Evolutionary conservation across 1,140 invertebrate species (phyloP).

Genomic region (Elysia chlorotica): DNA sequence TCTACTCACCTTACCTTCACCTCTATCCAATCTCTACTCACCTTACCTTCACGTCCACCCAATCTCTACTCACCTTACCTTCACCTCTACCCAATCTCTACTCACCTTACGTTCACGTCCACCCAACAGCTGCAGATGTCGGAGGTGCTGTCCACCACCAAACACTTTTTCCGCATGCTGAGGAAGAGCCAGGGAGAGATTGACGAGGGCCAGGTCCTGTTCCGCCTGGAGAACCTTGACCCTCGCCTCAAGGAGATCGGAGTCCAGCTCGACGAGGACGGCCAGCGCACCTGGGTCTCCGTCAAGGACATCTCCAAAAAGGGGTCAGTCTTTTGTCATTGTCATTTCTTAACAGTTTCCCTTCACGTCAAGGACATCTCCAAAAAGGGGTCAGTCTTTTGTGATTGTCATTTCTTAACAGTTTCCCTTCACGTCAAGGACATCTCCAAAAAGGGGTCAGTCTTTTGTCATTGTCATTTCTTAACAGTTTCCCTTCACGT

Average conservation of each 20-base stretch:
- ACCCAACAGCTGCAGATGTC: conserved; percentile 88
- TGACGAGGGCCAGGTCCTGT: conserved; percentile 42
- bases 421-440: too few relatives aligned
- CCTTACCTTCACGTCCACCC: too few relatives aligned
- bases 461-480: too few relatives aligned
- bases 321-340: conserved; percentile 51
- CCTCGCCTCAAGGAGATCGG: conserved; percentile 73
- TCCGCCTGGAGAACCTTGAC: conserved; percentile 77
- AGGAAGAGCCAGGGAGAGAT: conserved; percentile 67
- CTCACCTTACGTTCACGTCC: conserved; percentile 20
- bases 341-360: too few relatives aligned
- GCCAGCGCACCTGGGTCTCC: conserved; percentile 77
- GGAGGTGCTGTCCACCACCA: conserved; percentile 93
- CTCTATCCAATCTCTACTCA: too few relatives aligned
- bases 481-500: too few relatives aligned
- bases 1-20: too few relatives aligned
- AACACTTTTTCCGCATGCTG: conserved; percentile 89
- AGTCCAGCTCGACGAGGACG: conserved; percentile 55
- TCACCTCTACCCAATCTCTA: too few relatives aligned
- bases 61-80: neutral
- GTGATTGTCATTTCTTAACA: too few relatives aligned
- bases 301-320: conserved; percentile 51
- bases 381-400: too few relatives aligned
- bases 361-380: too few relatives aligned
- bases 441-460: too few relatives aligned